Conservation (phyloP, 2,113 vertebrate species). For the Poicephalus gulielmi region DNA sequence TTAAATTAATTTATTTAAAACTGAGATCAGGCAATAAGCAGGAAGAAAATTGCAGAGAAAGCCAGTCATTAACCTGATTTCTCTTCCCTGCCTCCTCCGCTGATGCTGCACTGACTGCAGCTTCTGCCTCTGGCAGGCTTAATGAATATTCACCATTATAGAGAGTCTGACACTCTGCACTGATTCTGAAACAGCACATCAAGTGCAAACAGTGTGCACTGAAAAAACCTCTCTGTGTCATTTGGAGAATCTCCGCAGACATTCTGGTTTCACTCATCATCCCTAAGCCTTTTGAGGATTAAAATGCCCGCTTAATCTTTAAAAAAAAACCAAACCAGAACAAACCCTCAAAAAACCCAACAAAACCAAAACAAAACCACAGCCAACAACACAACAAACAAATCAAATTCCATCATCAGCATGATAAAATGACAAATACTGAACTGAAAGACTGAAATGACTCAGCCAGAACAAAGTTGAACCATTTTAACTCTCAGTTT, state of each 20-base stretch:
- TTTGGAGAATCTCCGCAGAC: neutral
- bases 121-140: constrained; percentile 48
- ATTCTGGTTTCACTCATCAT: constrained; percentile 33
- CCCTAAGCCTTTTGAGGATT: constrained; percentile 55
- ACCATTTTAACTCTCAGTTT: neutral
- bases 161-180: constrained; percentile 25
- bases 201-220: neutral
- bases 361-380: neutral
- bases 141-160: constrained; percentile 56
- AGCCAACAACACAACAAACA: neutral
- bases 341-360: neutral
- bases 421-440: neutral
- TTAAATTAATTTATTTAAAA: constrained; percentile 60
- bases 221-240: constrained; percentile 8
- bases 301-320: constrained; percentile 41
- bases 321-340: neutral
- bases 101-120: constrained; percentile 34
- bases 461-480: neutral
- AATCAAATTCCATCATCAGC: neutral
- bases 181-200: constrained; percentile 9
- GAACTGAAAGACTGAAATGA: neutral
- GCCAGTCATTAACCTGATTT: constrained; percentile 66
- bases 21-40: constrained; percentile 19
- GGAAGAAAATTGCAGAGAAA: constrained; percentile 47
- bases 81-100: constrained; percentile 3